Evolutionary conservation across 2,113 vertebrate species (phyloP), one percentile per base, ranked within the genome.

Genomic region (Scomber japonicus): DNA sequence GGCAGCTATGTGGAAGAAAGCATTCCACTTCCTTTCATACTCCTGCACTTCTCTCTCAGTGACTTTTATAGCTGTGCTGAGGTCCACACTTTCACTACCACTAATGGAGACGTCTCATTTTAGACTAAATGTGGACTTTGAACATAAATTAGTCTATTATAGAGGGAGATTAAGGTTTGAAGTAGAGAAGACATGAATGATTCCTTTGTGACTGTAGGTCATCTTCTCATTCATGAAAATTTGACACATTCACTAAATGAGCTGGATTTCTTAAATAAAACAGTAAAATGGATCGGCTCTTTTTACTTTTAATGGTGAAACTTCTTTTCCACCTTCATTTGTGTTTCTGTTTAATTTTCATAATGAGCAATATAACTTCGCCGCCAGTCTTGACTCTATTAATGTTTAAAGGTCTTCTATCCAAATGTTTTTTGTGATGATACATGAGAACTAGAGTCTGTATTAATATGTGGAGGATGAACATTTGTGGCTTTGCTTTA

Each of bases 401-500:
- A 0, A n/a, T 19, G 44, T 31, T 51, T 30, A 57, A 68, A 62
- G 27, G 24, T 10, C 24, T 53, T 24, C 12, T 27, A 5, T 78
- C 27, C 27, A 54, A 13, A 48, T 48, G 62, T 11, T 56, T 31
- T 69, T 13, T 45, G 13, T 66, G 27, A 30, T 61, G 9, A 72
- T 24, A 9, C 19, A 31, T 21, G 24, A 40, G 57, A 69, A 71
- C 15, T 5, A 11, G 3, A 50, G 21, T 17, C 24, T 21, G 1
- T 14, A 21, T 68, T 56, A 31, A 59, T 45, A 59, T 31, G 17
- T 11, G 11, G 30, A 54, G 17, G 50, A 44, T 17, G 27, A 61
- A 48, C 27, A 31, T 10, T 67, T 64, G 16, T 70, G 53, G 40
- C 19, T 80, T 77, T 80, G 83, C 79, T 54, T 66, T 8, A 78